These are phyloP conservation scores for Lophius piscatorius DNA, from an alignment of 2,113 vertebrate species.

Conservation along the genomic window DNA sequence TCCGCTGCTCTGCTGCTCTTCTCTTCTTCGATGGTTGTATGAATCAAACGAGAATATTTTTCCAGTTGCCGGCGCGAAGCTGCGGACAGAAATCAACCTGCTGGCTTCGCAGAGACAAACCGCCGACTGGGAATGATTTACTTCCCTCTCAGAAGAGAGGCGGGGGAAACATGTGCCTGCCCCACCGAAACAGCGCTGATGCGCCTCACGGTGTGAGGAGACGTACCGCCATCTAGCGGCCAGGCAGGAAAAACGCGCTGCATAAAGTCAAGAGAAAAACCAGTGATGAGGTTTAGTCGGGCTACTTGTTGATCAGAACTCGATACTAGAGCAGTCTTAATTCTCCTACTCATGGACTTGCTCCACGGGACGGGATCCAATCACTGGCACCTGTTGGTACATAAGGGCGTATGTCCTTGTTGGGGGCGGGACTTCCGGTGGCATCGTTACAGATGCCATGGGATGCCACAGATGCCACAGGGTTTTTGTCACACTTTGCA, in stretches of 20 bases:
- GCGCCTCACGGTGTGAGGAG: background rate
- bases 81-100: background rate
- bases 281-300: no score
- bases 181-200: background rate
- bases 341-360: no score
- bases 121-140: constrained; percentile 16
- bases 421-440: no score
- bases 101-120: no score
- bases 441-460: no score
- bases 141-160: constrained; percentile 73
- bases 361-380: no score
- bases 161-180: constrained; percentile 18
- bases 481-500: no score
- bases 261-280: background rate
- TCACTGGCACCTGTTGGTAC: no score
- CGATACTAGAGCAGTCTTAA: no score
- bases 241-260: background rate
- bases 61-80: background rate
- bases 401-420: no score
- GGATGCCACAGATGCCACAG: no score
- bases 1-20: constrained; percentile 24
- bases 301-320: no score
- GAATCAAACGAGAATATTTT: constrained; percentile 37
- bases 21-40: constrained; percentile 6
- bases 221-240: constrained; percentile 46